phyloP scores from a whole-genome alignment of 2,113 vertebrate genomes.

The Balaenoptera acutorostrata region DNA sequence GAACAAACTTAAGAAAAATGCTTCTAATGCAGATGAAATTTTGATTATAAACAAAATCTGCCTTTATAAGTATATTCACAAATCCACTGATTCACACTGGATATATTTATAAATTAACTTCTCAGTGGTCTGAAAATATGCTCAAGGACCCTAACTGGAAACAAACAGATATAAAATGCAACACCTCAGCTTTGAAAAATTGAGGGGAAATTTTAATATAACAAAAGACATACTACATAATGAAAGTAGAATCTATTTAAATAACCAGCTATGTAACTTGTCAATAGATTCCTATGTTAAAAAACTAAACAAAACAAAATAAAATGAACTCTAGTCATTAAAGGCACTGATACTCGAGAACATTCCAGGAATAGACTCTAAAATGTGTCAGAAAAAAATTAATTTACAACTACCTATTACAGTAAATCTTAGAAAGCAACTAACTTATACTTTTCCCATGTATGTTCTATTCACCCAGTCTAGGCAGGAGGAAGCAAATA shows the following conservation, averaged over 20 bases:
- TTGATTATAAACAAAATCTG: not conserved
- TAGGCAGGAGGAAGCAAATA: not conserved
- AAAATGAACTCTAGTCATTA: not conserved
- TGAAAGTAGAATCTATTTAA: not conserved
- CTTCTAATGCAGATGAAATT: not conserved
- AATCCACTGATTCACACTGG: not conserved
- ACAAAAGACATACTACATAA: not conserved
- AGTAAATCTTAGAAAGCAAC: not conserved
- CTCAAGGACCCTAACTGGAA: not conserved
- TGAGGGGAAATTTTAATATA: not conserved
- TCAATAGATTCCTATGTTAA: not conserved
- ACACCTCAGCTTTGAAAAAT: not conserved
- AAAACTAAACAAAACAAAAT: not conserved
- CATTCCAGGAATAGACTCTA: not conserved
- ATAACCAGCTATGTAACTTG: not conserved
- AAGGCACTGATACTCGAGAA: not conserved
- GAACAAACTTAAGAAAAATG: not conserved
- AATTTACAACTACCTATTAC: not conserved
- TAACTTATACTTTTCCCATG: not conserved
- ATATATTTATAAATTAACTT: constrained; percentile 27
- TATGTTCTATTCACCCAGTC: not conserved
- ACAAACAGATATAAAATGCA: not conserved
- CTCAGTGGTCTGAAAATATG: not conserved
- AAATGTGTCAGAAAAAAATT: not conserved
- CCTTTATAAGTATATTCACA: not conserved